Conservation (phyloP, 2,113 vertebrate species). For the Edolisoma coerulescens region DNA sequence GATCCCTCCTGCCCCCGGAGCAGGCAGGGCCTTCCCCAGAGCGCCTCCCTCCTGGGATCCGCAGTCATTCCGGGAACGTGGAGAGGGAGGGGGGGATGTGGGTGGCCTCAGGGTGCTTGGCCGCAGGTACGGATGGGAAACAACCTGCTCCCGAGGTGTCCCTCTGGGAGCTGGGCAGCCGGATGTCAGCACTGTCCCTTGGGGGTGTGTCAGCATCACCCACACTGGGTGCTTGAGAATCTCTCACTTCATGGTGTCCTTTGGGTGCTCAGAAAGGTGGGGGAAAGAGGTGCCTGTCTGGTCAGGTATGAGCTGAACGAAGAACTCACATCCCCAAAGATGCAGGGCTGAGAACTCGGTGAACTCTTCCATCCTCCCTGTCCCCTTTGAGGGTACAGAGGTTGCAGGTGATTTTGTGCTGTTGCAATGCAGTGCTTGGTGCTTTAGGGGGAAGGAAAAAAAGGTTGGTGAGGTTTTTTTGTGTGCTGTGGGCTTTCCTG, state of each 20-base stretch:
- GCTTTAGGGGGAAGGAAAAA: background rate
- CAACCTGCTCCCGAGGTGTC: background rate
- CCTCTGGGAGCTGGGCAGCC: background rate
- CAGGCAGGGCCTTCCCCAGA: background rate
- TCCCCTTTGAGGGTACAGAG: background rate
- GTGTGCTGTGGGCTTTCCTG: background rate
- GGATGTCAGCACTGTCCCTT: fast-evolving
- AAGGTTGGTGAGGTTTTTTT: background rate
- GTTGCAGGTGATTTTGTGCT: background rate
- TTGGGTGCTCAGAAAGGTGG: background rate
- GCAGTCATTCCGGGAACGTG: fast-evolving
- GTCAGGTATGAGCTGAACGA: background rate
- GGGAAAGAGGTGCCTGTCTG: background rate
- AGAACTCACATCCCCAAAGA: fast-evolving
- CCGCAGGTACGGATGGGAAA: fast-evolving
- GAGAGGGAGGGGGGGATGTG: background rate
- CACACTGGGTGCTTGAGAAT: background rate
- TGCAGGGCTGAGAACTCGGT: background rate
- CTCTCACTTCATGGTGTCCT: fast-evolving
- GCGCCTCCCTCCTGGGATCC: background rate
- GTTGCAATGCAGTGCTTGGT: background rate
- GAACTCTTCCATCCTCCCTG: background rate
- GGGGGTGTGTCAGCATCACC: background rate
- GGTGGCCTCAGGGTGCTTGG: background rate
- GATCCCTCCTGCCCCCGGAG: background rate